These are phyloP conservation scores for Hydractinia symbiolongicarpus DNA, from an alignment of 30 jellyfish, hydroid and myxozoan species.

Conservation along the genomic window DNA sequence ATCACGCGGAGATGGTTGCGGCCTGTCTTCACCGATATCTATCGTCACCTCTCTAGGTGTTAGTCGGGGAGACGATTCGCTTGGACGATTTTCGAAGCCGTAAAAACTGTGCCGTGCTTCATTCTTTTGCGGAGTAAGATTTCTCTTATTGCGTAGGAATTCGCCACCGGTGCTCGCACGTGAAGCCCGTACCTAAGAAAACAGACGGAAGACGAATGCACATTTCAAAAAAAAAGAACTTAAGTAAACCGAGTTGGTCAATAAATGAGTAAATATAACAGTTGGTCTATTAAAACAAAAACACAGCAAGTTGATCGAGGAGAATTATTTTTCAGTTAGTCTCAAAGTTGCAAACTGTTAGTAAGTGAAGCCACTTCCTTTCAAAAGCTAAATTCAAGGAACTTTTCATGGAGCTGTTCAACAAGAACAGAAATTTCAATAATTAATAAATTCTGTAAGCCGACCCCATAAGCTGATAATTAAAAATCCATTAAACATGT, in stretches of 20 bases:
- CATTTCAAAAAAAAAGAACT: background rate
- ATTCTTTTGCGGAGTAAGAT: constrained; percentile 26
- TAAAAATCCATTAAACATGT: too few species aligned
- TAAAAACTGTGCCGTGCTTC: constrained; percentile 84
- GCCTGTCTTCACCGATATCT: constrained; percentile 29
- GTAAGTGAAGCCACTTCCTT: too few species aligned
- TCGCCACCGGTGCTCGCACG: constrained; percentile 48
- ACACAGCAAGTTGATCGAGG: too few species aligned
- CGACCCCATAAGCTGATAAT: too few species aligned
- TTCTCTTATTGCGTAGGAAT: constrained; percentile 28
- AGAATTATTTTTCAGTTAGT: too few species aligned
- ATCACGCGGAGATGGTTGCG: constrained; percentile 12
- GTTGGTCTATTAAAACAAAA: background rate
- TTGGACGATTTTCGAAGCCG: constrained; percentile 48
- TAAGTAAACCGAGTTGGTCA: background rate
- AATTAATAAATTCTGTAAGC: too few species aligned
- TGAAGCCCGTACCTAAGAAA: constrained; percentile 22
- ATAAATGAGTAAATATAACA: background rate
- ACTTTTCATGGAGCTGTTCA: too few species aligned
- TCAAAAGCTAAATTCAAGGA: too few species aligned
- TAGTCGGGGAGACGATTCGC: constrained; percentile 47
- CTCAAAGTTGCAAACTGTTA: too few species aligned
- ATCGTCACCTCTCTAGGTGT: constrained; percentile 27
- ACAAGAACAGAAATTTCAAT: too few species aligned
- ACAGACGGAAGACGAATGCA: background rate